Evolutionary conservation across 2,797 vertebrate species (phyloP).

Genomic region (Poecilia gillii): DNA sequence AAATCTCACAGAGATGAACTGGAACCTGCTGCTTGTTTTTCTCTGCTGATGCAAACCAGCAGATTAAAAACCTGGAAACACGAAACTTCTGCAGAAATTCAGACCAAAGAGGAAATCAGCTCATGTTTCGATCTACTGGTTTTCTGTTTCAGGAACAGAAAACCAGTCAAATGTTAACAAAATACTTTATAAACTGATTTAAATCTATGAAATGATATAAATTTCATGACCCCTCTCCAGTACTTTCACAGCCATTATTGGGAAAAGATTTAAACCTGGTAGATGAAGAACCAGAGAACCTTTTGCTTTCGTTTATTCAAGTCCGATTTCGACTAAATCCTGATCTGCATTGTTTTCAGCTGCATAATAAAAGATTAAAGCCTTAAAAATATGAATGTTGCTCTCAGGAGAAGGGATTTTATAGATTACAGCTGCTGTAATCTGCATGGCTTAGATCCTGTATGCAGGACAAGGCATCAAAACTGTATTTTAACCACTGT

Average conservation of each 20-base stretch:
- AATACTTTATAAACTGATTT: too few relatives aligned
- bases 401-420: neutral
- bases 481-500: neutral
- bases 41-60: neutral
- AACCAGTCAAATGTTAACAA: too few relatives aligned
- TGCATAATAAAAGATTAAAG: neutral
- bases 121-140: neutral
- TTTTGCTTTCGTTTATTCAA: neutral
- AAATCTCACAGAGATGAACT: neutral
- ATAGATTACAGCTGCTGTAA: slow-evolving; percentile 1
- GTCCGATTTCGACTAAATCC: neutral
- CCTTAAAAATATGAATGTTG: neutral
- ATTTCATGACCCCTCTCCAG: too few relatives aligned
- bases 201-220: too few relatives aligned
- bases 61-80: slow-evolving; percentile 10
- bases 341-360: neutral
- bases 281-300: neutral
- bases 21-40: neutral
- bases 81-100: neutral
- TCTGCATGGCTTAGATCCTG: slow-evolving; percentile 3
- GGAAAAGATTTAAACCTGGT: neutral
- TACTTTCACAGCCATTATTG: neutral
- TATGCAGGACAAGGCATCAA: neutral
- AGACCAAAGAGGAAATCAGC: neutral
- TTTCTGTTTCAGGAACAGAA: too few relatives aligned